phyloP scores from a whole-genome alignment of 2,888 invertebrate genomes.

The Pterobdella sp. region DNA sequence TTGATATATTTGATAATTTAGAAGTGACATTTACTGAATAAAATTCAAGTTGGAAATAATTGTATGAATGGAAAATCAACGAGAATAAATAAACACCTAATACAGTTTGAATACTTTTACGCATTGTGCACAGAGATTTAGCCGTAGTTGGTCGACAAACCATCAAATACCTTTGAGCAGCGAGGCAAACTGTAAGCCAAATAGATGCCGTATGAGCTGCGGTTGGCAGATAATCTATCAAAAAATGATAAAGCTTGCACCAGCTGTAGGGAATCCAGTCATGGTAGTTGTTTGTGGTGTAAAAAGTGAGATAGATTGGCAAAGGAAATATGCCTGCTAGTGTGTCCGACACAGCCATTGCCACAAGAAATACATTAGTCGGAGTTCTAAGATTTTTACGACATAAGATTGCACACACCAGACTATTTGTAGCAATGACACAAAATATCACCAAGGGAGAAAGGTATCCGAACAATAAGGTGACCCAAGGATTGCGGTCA shows the following conservation, averaged over 20 bases:
- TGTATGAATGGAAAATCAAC: constrained; percentile 15
- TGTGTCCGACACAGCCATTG: constrained; percentile 90
- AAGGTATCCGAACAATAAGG: constrained; percentile 66
- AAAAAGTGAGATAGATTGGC: constrained; percentile 75
- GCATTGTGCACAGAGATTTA: constrained; percentile 62
- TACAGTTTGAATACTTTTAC: constrained; percentile 66
- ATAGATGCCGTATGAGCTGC: constrained; percentile 37
- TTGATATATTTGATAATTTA: background rate
- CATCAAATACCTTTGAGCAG: constrained; percentile 76
- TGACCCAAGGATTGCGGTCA: constrained; percentile 11
- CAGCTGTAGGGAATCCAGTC: constrained; percentile 67
- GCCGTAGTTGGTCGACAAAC: constrained; percentile 85
- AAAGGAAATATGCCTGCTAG: constrained; percentile 60
- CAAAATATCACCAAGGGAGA: constrained; percentile 77
- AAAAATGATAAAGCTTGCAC: constrained; percentile 64
- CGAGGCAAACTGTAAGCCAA: constrained; percentile 34
- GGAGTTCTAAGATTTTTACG: constrained; percentile 84
- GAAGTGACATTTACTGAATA: constrained; percentile 17
- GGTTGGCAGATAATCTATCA: constrained; percentile 45
- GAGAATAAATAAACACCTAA: constrained; percentile 61
- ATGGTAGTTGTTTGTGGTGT: constrained; percentile 77
- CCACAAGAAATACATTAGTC: constrained; percentile 79
- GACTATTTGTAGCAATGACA: constrained; percentile 77
- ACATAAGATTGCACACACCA: constrained; percentile 80
- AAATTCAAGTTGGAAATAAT: constrained; percentile 18